Conservation (phyloP, 1,140 invertebrate genomes). For the Drosophila varians region DNA sequence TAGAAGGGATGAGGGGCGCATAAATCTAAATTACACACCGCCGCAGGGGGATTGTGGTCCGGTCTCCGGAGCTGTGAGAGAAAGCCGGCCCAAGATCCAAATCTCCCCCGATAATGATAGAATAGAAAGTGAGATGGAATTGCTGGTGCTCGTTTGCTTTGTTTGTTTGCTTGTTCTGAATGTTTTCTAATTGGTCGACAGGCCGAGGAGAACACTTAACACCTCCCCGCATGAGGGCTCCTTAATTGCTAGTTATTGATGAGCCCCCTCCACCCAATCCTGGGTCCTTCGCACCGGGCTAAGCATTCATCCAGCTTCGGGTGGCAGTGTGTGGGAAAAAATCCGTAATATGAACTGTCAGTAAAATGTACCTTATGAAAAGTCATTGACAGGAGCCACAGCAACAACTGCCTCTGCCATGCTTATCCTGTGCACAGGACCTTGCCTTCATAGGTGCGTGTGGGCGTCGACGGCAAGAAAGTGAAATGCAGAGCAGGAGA, state of each 20-base stretch:
- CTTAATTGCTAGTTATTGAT: slow-evolving; percentile 75
- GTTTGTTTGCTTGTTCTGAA: slow-evolving; percentile 52
- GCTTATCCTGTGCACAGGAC: slow-evolving; percentile 46
- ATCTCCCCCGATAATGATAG: slow-evolving; percentile 37
- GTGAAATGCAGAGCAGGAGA: slow-evolving; percentile 20
- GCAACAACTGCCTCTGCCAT: slow-evolving; percentile 7
- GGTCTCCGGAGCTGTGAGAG: slow-evolving; percentile 29
- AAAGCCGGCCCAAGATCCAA: slow-evolving; percentile 56
- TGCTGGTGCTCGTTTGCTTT: slow-evolving; percentile 38
- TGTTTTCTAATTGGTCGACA: slow-evolving; percentile 61
- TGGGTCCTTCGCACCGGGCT: neutral
- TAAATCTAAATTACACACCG: slow-evolving; percentile 75
- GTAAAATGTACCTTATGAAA: slow-evolving; percentile 60
- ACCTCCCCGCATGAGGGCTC: slow-evolving; percentile 31
- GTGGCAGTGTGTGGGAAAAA: slow-evolving; percentile 19
- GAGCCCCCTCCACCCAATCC: slow-evolving; percentile 3
- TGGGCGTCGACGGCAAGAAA: slow-evolving; percentile 44
- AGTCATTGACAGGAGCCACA: slow-evolving; percentile 61
- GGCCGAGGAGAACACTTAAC: slow-evolving; percentile 34
- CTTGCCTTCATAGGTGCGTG: slow-evolving; percentile 42
- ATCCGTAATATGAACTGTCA: slow-evolving; percentile 60
- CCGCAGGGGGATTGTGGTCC: slow-evolving; percentile 56
- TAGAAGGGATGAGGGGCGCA: slow-evolving; percentile 26
- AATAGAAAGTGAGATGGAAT: slow-evolving; percentile 24
- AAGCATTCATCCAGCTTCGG: slow-evolving; percentile 29